Evolutionary conservation across 1,140 invertebrate genomes (phyloP).

Genomic region (Anoplolepis gracilipes): DNA sequence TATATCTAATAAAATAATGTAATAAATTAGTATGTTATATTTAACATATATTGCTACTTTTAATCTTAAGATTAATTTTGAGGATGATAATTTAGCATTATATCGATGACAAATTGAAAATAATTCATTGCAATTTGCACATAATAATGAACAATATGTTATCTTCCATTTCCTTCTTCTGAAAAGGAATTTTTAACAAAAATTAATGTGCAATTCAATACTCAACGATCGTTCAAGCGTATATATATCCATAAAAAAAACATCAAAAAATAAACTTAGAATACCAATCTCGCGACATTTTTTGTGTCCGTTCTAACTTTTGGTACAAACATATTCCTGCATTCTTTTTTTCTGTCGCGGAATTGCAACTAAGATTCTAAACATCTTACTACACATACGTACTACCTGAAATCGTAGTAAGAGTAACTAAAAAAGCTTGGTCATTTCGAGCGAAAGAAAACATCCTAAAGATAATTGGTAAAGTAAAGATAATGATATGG

Average conservation of each 20-base stretch:
- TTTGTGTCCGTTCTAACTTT: slow-evolving; percentile 55
- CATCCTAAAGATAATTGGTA: not conserved
- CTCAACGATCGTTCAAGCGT: not conserved
- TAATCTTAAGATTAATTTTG: not conserved
- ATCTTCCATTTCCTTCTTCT: not conserved
- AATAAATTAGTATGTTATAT: not conserved
- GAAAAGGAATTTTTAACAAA: slow-evolving; percentile 19
- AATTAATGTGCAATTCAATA: not conserved
- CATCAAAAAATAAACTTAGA: slow-evolving; percentile 63
- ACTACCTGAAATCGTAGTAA: not conserved
- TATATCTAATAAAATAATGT: not conserved
- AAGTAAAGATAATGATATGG: not conserved
- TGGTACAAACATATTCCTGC: slow-evolving; percentile 64
- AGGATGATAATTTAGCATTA: not conserved
- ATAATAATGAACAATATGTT: not conserved
- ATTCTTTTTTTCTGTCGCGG: slow-evolving; percentile 60
- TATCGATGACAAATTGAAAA: not conserved
- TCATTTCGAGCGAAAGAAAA: not conserved
- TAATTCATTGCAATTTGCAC: not conserved
- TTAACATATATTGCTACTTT: not conserved
- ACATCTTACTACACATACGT: not conserved
- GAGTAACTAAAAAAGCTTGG: not conserved
- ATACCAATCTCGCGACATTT: slow-evolving; percentile 59
- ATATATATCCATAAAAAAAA: not conserved
- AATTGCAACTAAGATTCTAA: slow-evolving; percentile 63